Percentiles rank a stretch among this genome's conserved stretches.
phyloP scores from a whole-genome alignment of 92 coral and sea anemone genomes.

The Epizoanthus illoricatus region DNA sequence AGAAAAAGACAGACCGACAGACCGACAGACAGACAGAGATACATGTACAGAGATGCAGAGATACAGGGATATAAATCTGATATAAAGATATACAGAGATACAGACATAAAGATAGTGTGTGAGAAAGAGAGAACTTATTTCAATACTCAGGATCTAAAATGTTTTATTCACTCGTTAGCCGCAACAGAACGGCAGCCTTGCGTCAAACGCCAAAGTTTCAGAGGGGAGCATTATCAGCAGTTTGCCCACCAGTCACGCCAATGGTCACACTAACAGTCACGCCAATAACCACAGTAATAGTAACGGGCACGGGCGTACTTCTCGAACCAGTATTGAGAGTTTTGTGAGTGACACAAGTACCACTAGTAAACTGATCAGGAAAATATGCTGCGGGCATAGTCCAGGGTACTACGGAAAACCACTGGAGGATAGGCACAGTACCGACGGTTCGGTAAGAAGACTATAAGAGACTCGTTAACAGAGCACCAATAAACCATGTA shows the following conservation, averaged over 20 bases:
- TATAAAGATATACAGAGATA: no score
- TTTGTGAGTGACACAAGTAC: slow-evolving; percentile 3
- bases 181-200: slow-evolving; percentile 25
- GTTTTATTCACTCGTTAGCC: not conserved
- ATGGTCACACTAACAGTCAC: not conserved
- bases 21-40: not conserved
- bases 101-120: no score
- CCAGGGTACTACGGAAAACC: slow-evolving; percentile 75
- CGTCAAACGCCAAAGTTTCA: slow-evolving; percentile 15
- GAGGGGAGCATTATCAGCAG: not conserved
- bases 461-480: no score
- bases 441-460: slow-evolving; percentile 56
- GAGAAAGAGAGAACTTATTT: not conserved
- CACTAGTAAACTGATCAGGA: slow-evolving; percentile 30
- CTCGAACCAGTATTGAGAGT: slow-evolving; percentile 22
- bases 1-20: not conserved
- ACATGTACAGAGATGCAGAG: no score
- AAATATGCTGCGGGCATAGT: slow-evolving; percentile 41
- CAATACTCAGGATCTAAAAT: not conserved
- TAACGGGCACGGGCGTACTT: not conserved
- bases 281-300: not conserved
- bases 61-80: no score
- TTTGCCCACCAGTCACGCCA: not conserved
- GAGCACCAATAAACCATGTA: no score
- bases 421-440: slow-evolving; percentile 52